Conservation (phyloP, 2,888 invertebrate genomes). For the Lasioglossum figueresi region DNA sequence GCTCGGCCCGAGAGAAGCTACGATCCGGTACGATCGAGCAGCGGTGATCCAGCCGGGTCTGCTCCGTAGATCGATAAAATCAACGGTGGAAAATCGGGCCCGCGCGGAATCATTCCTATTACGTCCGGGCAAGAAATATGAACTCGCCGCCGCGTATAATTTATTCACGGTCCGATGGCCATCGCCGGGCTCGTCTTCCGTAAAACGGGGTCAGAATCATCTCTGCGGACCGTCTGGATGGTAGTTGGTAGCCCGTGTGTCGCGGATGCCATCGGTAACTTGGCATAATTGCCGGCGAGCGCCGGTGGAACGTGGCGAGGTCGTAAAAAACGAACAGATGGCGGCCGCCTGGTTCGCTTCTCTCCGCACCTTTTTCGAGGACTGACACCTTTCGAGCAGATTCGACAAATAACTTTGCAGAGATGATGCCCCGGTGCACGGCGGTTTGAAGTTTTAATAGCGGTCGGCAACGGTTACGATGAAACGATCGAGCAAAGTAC, state of each 20-base stretch:
- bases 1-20: neutral
- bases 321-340: neutral
- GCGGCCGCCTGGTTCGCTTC: neutral
- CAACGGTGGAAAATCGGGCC: conserved; percentile 28
- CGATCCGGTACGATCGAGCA: neutral
- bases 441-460: neutral
- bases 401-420: neutral
- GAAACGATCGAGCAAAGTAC: neutral
- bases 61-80: conserved; percentile 32
- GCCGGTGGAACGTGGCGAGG: neutral
- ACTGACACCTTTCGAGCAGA: neutral
- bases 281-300: conserved; percentile 13
- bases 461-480: neutral
- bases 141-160: conserved; percentile 35
- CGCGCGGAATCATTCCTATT: conserved; percentile 34
- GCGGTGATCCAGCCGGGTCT: neutral
- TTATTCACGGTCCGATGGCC: conserved; percentile 52
- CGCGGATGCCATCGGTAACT: conserved; percentile 15
- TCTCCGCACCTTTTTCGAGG: neutral
- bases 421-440: neutral
- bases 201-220: conserved; percentile 43
- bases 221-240: conserved; percentile 19
- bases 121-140: conserved; percentile 34
- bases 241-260: neutral
- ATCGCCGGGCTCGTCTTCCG: conserved; percentile 31